A percentile compares a stretch with the other conserved stretches of the same genome.
phyloP scores from a whole-genome alignment of 2,888 invertebrate genomes.

The Scaeva pyrastri region DNA sequence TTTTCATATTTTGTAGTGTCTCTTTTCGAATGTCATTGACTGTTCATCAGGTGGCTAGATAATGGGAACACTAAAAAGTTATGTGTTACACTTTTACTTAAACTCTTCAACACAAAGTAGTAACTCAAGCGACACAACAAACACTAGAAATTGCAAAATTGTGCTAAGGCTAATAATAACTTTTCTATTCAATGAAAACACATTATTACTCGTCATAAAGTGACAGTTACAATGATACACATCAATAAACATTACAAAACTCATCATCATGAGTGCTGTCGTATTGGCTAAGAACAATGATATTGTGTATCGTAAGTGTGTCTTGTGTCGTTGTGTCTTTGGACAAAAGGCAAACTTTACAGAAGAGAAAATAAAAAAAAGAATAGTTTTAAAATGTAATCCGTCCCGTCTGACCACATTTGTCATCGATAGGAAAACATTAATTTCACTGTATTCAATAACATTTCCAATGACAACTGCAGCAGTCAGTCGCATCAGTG shows the following conservation, averaged over 20 bases:
- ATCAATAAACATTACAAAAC: conserved; percentile 18
- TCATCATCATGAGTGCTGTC: too few species aligned
- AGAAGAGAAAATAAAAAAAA: background rate
- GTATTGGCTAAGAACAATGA: background rate
- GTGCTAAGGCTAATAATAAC: too few species aligned
- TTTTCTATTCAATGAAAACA: background rate
- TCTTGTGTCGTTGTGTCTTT: too few species aligned
- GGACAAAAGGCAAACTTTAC: too few species aligned
- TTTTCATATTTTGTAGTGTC: too few species aligned
- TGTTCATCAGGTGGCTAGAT: too few species aligned
- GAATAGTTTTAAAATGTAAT: background rate
- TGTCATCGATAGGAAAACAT: background rate
- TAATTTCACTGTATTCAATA: background rate
- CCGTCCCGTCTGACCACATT: background rate
- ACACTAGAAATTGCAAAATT: background rate
- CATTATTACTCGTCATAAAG: conserved; percentile 13
- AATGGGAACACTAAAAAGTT: too few species aligned
- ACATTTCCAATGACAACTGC: background rate
- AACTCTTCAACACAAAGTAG: background rate
- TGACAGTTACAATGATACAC: conserved; percentile 27
- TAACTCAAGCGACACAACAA: background rate
- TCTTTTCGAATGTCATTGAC: too few species aligned
- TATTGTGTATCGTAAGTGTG: background rate
- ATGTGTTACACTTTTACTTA: too few species aligned
- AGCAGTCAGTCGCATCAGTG: background rate